phyloP scores from a whole-genome alignment of 2,113 vertebrate genomes.

The Willisornis vidua region DNA sequence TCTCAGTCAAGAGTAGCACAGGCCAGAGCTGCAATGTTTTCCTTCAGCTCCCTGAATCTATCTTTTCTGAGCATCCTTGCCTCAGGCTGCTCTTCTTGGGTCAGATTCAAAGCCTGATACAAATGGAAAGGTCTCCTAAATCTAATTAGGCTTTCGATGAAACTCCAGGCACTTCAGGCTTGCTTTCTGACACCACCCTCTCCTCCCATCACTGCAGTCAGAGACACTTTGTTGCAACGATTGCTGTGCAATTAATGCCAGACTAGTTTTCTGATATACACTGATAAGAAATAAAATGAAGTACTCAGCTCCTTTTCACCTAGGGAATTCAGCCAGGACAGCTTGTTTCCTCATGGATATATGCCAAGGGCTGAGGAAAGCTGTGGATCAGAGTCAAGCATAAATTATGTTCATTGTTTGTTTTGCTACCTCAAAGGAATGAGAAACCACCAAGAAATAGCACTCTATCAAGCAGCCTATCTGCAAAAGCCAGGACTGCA shows the following conservation, averaged over 20 bases:
- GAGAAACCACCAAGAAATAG: background rate
- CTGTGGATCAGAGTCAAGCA: background rate
- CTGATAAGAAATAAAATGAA: background rate
- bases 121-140: background rate
- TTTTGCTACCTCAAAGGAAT: constrained; percentile 1
- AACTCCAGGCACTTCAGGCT: background rate
- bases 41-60: background rate
- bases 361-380: constrained; percentile 13
- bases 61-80: background rate
- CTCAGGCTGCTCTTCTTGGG: background rate
- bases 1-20: background rate
- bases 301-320: background rate
- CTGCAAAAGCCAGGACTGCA: background rate
- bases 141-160: background rate
- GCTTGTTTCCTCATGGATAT: background rate
- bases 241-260: background rate
- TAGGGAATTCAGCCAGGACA: constrained; percentile 1
- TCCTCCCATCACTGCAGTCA: background rate
- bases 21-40: background rate
- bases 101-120: background rate
- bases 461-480: background rate
- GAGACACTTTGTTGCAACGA: background rate
- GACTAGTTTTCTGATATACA: background rate
- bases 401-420: constrained; percentile 24
- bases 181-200: background rate